Evolutionary conservation across 53 echinoderm and acorn worm species (phyloP).

Genomic region (Stichopus horrens): DNA sequence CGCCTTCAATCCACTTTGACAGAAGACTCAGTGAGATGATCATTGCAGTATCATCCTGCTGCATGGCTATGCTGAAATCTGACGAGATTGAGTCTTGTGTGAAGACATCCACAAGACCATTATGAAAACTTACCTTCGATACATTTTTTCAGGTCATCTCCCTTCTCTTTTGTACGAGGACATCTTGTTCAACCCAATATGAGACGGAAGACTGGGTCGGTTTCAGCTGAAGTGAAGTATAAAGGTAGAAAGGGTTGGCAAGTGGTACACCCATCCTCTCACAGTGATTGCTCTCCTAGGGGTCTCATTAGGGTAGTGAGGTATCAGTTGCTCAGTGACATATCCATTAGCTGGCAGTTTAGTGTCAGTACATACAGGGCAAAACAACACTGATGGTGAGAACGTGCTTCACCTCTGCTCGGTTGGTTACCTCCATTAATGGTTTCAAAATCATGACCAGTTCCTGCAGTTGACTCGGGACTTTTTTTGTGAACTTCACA

Average conservation of each 20-base stretch:
- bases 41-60: too few species aligned
- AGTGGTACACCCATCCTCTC: background rate
- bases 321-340: conserved; percentile 24
- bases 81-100: background rate
- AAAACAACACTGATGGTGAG: conserved; percentile 51
- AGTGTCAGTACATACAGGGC: conserved; percentile 45
- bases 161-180: conserved; percentile 9
- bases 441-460: conserved; percentile 40
- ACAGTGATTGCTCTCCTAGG: background rate
- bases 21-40: too few species aligned
- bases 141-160: background rate
- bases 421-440: conserved; percentile 46
- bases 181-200: conserved; percentile 42
- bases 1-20: too few species aligned
- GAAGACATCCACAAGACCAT: background rate
- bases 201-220: conserved; percentile 35
- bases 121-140: conserved; percentile 20
- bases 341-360: conserved; percentile 43
- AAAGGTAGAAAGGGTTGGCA: conserved; percentile 25
- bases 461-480: conserved; percentile 52
- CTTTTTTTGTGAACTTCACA: conserved; percentile 31
- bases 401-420: conserved; percentile 41
- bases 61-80: background rate
- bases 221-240: conserved; percentile 43
- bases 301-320: conserved; percentile 24